Base-by-base conservation (phyloP, 2,888 invertebrate species). In the Nomada fucata region DNA sequence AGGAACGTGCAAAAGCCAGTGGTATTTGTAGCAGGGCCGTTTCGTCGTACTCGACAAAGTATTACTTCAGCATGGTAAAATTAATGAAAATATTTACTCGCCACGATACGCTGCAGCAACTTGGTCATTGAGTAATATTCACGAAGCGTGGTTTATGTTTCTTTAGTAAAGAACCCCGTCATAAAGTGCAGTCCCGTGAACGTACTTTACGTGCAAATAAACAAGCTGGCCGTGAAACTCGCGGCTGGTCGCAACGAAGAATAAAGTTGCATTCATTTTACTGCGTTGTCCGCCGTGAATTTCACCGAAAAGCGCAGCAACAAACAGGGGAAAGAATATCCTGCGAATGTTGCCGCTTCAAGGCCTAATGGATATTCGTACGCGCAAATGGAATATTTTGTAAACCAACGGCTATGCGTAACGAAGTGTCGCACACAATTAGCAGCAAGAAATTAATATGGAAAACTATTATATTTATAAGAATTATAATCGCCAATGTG, bases 221-320 rank as follows among this genome's bases (percentile, higher is more conserved):
- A 70, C 36, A 65, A 70, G 70, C 5, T n/a, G n/a, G 15, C 13
- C 13, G 13, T 23, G 20, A 20, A 60, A 60, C 15, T 44, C 23
- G 65, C 18, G 52, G 13, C 36, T 3, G 15, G 11, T 57, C 10
- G 23, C 4, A 26, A 36, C 50, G 18, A 47, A 15, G 44, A 60
- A 70, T 65, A 53, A 65, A 55, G 53, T 64, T 50, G 20, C 64
- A n/a, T 70, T 76, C 20, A 47, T 65, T 76, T 65, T 53, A 65
- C 20, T 55, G 52, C 13, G 18, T 13, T n/a, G 18, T 26, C 13
- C 47, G 23, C 75, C 9, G 63, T 20, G 75, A 69, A 69, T 75
- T 69, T 23, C 44, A 36, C 18, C 29, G 18, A 52, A 64, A 64
- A 75, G 74, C 20, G 61, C 64, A 20, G 23, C 47, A 3, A 50